Base-by-base conservation (phyloP, 2,797 vertebrate species). In the Perodicticus potto region DNA sequence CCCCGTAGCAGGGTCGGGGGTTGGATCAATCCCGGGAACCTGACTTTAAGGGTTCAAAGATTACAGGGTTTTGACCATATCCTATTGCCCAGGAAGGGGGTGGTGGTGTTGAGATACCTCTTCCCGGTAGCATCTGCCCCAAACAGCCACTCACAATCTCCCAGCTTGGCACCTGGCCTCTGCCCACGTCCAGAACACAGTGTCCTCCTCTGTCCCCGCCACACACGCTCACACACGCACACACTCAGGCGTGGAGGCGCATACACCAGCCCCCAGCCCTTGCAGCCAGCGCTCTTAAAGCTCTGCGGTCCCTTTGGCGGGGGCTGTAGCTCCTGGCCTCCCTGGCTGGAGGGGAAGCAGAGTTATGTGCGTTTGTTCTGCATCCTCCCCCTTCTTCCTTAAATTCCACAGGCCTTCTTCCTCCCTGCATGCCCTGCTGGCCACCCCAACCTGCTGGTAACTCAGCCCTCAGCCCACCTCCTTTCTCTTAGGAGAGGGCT, bases 111-210 rank as follows among this genome's bases (percentile, higher is more conserved):
- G 45, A 85, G 85, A 96, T 45, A 82, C 81, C 96, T 92, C 88
- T 97, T 92, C 34, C 92, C 37, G 10, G 93, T 86, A 89, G 88
- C 91, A 87, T 91, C 89, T 96, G 94, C 81, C 94, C 91, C 91
- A 55, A 77, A 94, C 93, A 95, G 90, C 97, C 82, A 69, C 95
- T 96, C 85, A 90, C 94, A 94, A 40, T 94, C 65, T 93, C 96
- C 69, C 80, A 80, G 93, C 90, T 93, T 97, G 95, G 97, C 96
- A 97, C 96, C 94, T 96, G 91, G 97, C 93, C 93, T 81, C 89
- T 97, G 89, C 96, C 95, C 97, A 97, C 96, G 95, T 97, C 95
- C 94, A 95, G 97, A 97, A 97, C 97, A 96, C 96, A 82, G 91
- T 96, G 97, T 97, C 97, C 96, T 97, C 97, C 90, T 93, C 96